Base-by-base conservation (phyloP, 2,888 invertebrate species). In the Ophioninae sp. region DNA sequence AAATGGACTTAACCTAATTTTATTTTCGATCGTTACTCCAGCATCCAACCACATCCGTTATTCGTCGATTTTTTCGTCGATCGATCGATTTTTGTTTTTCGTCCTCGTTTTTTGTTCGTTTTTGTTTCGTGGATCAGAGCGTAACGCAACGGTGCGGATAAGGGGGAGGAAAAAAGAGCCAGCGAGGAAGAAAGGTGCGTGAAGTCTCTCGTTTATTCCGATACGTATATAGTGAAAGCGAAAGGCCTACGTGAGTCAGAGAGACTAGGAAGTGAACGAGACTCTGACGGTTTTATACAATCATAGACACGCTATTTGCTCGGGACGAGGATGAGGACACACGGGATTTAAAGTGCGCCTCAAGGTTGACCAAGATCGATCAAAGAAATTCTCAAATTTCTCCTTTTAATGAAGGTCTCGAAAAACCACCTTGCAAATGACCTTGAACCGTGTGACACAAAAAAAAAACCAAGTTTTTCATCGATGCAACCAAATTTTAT, bases 191-290 rank as follows among this genome's bases (percentile, higher is more conserved):
- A 75, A 75, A 69, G 68, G 77, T 69, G 69, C 69, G 77, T 78
- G 22, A 59, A 67, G 75, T 75, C 30, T 63, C 30, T 59, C 63
- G 61, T 59, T 61, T 61, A 61, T 77, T 69, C 63, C 37, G 77
- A 63, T 78, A 56, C 56, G 41, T 41, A 78, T 59, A n/a, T 86
- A 88, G 92, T 90, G 91, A 92, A 91, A 92, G 92, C 91, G 91
- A 92, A 92, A 92, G 92, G 91, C n/a, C 89, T 58, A 90, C 90
- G 90, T 90, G 90, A 90, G 88, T 88, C 79, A 82, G 85, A 85
- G 73, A 85, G 74, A 86, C 86, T 85, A 86, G 86, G 86, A 86
- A 86, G 86, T 85, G 61, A 80, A 65, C 79, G 68, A 68, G 72
- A 63, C 76, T 23, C 68, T 68, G 61, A 71, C 61, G 63, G 56